phyloP scores from a whole-genome alignment of 2,797 vertebrate genomes.

The Gymnocypris eckloni region DNA sequence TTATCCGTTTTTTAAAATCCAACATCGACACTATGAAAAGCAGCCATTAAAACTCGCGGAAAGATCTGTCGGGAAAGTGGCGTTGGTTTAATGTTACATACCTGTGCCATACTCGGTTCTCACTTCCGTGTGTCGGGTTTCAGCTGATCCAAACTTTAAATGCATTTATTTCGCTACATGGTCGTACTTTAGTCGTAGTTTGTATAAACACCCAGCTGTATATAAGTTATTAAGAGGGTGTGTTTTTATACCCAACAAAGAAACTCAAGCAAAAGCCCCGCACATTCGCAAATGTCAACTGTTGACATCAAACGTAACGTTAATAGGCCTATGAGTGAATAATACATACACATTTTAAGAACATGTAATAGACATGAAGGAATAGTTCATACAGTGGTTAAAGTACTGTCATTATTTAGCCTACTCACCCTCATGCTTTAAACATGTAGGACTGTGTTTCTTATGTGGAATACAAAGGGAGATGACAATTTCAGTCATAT shows the following conservation, averaged over 20 bases:
- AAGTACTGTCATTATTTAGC: not conserved
- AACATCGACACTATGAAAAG: not conserved
- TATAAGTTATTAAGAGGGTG: not conserved
- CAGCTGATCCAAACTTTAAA: slow-evolving; percentile 34
- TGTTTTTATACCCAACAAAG: slow-evolving; percentile 29
- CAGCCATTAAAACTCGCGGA: not conserved
- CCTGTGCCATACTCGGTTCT: slow-evolving; percentile 50
- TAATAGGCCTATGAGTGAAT: not conserved
- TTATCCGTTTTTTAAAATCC: not conserved
- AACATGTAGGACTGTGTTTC: not conserved
- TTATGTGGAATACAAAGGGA: not conserved
- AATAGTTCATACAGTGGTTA: not conserved
- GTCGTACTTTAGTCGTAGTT: not conserved
- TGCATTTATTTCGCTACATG: not conserved
- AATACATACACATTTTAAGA: not conserved
- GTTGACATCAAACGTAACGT: not conserved
- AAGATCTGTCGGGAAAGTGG: not conserved
- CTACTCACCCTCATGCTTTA: not conserved
- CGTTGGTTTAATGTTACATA: slow-evolving; percentile 42
- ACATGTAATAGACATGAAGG: not conserved
- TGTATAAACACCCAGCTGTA: not conserved
- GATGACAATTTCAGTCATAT: not conserved
- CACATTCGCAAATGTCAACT: not conserved
- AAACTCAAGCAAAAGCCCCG: not conserved
- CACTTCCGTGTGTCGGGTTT: slow-evolving; percentile 60